Conservation (phyloP, 2,888 invertebrate species). For the Epiblema foenella region DNA sequence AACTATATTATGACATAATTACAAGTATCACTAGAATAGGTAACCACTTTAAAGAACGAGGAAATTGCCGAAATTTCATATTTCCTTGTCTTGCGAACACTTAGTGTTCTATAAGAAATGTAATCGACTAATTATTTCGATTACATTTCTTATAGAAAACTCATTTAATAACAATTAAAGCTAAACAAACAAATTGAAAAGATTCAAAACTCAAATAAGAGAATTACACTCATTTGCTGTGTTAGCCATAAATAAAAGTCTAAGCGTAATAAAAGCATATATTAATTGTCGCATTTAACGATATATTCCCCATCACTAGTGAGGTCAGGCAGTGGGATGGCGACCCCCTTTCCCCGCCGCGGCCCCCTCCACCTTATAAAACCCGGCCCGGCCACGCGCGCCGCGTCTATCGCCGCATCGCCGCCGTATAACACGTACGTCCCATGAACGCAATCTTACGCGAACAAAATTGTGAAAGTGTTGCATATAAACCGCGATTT, state of each 20-base stretch:
- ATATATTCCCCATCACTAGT: constrained; percentile 64
- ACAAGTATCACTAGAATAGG: no score
- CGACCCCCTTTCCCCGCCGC: constrained; percentile 54
- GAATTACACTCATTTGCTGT: neutral
- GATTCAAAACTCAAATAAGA: constrained; percentile 10
- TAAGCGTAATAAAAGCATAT: constrained; percentile 31
- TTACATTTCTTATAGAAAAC: no score
- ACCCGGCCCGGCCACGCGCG: constrained; percentile 71
- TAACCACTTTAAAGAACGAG: no score
- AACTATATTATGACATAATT: no score
- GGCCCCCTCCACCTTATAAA: constrained; percentile 67
- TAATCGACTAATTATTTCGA: no score
- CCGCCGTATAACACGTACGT: constrained; percentile 69
- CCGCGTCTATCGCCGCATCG: constrained; percentile 76
- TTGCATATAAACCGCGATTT: constrained; percentile 71
- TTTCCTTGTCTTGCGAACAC: no score
- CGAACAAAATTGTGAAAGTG: constrained; percentile 82
- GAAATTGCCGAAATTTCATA: no score
- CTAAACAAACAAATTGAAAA: neutral
- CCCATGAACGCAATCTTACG: constrained; percentile 65
- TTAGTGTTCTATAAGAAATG: no score
- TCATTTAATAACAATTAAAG: no score
- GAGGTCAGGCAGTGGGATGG: constrained; percentile 64
- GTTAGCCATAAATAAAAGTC: constrained; percentile 14
- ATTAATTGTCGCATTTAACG: constrained; percentile 11